Conservation (phyloP, 2,113 vertebrate genomes). For the Anoura caudifer region DNA sequence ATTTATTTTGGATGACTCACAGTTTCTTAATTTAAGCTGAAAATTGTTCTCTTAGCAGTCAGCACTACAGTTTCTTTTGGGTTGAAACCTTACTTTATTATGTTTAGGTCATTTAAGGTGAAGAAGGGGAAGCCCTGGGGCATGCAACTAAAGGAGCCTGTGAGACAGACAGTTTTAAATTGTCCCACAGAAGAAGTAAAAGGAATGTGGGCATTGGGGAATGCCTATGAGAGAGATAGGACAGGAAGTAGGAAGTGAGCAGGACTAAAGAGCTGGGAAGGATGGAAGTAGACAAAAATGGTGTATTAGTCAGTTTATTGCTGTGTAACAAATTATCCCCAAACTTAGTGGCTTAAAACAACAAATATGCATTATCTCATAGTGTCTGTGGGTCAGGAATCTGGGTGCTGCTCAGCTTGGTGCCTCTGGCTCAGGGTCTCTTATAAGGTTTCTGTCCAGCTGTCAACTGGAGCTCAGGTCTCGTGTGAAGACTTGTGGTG, state of each 20-base stretch:
- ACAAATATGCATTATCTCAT: background rate
- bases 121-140: background rate
- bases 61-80: background rate
- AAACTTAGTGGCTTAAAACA: background rate
- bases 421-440: background rate
- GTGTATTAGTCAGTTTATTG: background rate
- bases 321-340: background rate
- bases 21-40: constrained; percentile 27
- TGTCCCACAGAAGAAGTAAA: background rate
- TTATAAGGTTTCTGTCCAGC: background rate
- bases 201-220: background rate
- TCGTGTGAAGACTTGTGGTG: background rate
- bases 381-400: background rate
- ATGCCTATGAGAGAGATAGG: background rate
- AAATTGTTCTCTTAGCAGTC: background rate
- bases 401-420: background rate
- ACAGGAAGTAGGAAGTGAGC: background rate
- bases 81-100: background rate
- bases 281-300: background rate
- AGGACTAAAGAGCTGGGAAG: background rate
- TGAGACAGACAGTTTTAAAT: background rate
- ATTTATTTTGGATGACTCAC: constrained; percentile 25
- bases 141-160: background rate
- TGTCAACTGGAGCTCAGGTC: background rate
- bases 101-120: background rate